Evolutionary conservation across 2,797 vertebrate genomes (phyloP).

Genomic region (Intellagama lesueurii): DNA sequence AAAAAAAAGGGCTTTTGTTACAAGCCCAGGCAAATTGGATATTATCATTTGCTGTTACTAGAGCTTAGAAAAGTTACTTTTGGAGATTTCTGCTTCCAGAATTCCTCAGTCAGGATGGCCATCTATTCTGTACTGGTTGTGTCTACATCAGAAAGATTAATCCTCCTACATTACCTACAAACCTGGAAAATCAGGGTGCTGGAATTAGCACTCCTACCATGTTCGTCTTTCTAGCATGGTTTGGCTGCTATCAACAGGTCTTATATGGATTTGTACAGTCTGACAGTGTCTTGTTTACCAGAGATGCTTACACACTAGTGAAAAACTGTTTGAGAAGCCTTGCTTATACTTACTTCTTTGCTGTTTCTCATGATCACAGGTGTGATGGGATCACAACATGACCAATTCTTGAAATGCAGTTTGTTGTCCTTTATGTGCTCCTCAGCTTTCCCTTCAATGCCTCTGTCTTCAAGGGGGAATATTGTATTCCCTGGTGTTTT

Average conservation of each 20-base stretch:
- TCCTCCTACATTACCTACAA: background rate
- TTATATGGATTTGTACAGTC: background rate
- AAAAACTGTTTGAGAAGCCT: background rate
- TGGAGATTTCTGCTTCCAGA: no score
- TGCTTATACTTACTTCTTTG: background rate
- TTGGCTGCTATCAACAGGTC: background rate
- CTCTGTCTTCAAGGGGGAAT: no score
- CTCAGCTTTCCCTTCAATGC: no score
- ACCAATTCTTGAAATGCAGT: background rate
- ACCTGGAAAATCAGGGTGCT: background rate
- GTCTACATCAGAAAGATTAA: background rate
- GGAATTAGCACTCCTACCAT: background rate
- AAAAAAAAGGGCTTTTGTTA: no score
- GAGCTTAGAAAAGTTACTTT: background rate
- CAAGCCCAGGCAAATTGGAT: background rate
- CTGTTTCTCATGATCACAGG: background rate
- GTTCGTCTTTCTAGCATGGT: background rate
- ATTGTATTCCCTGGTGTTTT: no score
- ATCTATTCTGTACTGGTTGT: background rate
- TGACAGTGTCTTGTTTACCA: background rate
- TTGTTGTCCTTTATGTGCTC: no score
- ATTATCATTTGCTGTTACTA: background rate
- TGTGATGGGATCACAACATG: background rate
- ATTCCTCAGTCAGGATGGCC: background rate
- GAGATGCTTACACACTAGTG: background rate